These are phyloP conservation scores for Salvelinus namaycush DNA, from an alignment of 2,113 vertebrate species.

Conservation along the genomic window DNA sequence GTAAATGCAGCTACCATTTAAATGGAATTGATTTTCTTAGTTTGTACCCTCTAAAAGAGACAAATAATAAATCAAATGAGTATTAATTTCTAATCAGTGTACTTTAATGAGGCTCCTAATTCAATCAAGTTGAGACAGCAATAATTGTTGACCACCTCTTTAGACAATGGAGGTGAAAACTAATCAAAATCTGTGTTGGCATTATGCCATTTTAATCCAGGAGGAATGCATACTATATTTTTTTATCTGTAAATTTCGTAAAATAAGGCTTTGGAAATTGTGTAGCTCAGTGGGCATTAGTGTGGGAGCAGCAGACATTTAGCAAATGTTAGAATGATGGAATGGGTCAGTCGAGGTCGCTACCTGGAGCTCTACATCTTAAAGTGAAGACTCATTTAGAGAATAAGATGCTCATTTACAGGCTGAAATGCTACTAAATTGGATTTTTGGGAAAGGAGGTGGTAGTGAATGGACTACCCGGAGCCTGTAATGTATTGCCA, in stretches of 20 bases:
- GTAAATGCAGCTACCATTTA: neutral
- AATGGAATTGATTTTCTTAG: neutral
- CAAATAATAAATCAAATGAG: neutral
- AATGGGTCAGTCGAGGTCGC: constrained; percentile 57
- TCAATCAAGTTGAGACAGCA: neutral
- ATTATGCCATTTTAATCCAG: neutral
- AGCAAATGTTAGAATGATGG: constrained; percentile 57
- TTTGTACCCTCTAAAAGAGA: neutral
- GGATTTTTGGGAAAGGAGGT: constrained; percentile 70
- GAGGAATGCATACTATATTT: neutral
- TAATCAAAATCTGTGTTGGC: neutral
- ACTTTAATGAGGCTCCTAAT: neutral
- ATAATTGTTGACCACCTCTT: no score
- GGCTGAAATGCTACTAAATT: constrained; percentile 75
- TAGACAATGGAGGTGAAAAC: neutral
- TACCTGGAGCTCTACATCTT: constrained; percentile 46
- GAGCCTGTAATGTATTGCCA: constrained; percentile 74
- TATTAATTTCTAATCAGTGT: neutral
- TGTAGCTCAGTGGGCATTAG: neutral
- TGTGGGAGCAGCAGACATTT: constrained; percentile 36
- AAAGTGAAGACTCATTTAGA: constrained; percentile 58
- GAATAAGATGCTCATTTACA: constrained; percentile 75
- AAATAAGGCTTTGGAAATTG: neutral
- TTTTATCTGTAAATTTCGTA: neutral
- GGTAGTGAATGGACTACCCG: constrained; percentile 67